A percentile compares a stretch with the other conserved stretches of the same genome.
Conservation (phyloP, 2,113 vertebrate genomes). For the Empidonax alnorum region DNA sequence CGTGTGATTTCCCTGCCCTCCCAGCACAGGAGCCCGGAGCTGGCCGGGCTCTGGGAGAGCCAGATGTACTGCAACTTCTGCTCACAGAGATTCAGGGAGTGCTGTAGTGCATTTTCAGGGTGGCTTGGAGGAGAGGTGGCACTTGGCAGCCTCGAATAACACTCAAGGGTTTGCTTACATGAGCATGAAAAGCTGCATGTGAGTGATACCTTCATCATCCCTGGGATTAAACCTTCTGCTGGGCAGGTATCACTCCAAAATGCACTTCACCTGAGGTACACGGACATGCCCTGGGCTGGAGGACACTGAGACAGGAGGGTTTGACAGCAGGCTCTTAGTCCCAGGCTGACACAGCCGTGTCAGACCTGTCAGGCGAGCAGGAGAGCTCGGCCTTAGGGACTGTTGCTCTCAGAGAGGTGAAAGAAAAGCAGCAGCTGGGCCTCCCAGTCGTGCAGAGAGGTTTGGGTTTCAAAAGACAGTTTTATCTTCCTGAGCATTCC, state of each 20-base stretch:
- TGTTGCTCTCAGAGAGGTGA: neutral
- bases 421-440: neutral
- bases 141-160: neutral
- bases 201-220: neutral
- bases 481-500: slow-evolving; percentile 2
- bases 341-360: accelerated
- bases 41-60: neutral
- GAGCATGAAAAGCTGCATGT: neutral
- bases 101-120: neutral
- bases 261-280: neutral
- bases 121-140: neutral
- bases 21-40: neutral
- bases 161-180: neutral
- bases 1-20: neutral
- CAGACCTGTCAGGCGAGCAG: neutral
- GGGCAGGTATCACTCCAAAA: neutral
- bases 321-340: neutral
- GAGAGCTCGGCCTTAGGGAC: neutral
- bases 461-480: neutral
- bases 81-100: neutral
- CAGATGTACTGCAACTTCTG: neutral
- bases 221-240: neutral
- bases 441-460: neutral
- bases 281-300: neutral
- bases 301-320: neutral